Evolutionary conservation across 2,113 vertebrate species (phyloP), one percentile per base, ranked within the genome.

Genomic region (Caranx melampygus): DNA sequence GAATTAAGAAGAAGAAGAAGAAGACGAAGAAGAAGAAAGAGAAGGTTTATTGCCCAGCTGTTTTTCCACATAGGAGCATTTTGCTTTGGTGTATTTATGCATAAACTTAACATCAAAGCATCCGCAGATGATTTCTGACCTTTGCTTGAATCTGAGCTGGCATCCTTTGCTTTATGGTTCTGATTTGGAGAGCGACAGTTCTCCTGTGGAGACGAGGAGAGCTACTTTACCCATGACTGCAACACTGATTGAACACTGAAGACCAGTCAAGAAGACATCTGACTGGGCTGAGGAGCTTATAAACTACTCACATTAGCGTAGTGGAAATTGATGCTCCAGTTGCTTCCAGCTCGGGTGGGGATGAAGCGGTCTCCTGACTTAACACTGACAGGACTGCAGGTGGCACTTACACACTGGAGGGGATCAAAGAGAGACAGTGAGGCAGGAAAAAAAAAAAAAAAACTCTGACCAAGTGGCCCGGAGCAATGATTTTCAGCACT

Each of bases 281-380:
- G 34, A 40, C 18, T 12, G 40, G 6, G 31, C 0, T 1, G 15
- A 55, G 5, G 21, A n/a, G 60, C 3, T 13, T 18, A 35, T 45
- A 33, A 31, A 14, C 7, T 21, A 60, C 93, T 93, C 78, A 95
- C 95, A 21, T 95, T 95, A 80, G 94, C 93, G 12, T 93, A 94
- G 87, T 95, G 95, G 89, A 96, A 96, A 86, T 95, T 95, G 90
- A 96, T 93, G 90, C 94, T 95, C 95, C 95, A 96, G 94, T 96
- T 96, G 88, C 95, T 95, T 81, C 95, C 95, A 34, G 94, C 95
- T 0, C 95, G 92, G 44, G 94, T 95, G 67, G 95, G 95, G 52
- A 96, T 96, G 74, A 94, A 96, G 44, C 95, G 91, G 67, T 96
- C 95, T 13, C 95, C 95, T 42, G 92, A 95, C 71, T 95, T 95